A percentile compares a stretch with the other conserved stretches of the same genome.
These are phyloP conservation scores for Valencia hispanica DNA, from an alignment of 2,797 vertebrate genomes.

Conservation along the genomic window DNA sequence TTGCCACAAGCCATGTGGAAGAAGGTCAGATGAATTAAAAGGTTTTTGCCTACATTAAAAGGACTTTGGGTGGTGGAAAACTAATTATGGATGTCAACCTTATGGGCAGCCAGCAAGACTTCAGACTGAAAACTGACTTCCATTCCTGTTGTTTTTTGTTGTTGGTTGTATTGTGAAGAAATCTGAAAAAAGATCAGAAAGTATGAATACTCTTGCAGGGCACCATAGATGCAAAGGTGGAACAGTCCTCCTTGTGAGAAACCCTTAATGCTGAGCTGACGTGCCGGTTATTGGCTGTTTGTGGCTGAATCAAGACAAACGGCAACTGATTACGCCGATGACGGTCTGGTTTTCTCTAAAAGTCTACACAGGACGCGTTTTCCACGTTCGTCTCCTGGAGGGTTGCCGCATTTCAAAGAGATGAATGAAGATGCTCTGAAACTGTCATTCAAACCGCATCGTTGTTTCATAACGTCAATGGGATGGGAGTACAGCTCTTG, in stretches of 20 bases:
- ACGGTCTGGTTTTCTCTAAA: slow-evolving; percentile 12
- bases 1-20: no score
- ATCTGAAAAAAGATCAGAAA: neutral
- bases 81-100: no score
- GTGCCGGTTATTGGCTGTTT: slow-evolving; percentile 37
- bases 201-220: neutral
- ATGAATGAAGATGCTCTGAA: slow-evolving; percentile 50
- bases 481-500: slow-evolving; percentile 46
- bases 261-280: slow-evolving; percentile 37
- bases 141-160: neutral
- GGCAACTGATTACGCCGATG: slow-evolving; percentile 22
- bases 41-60: no score
- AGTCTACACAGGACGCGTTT: slow-evolving; percentile 34
- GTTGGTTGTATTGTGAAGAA: neutral
- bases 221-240: neutral
- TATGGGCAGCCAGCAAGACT: no score
- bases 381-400: slow-evolving; percentile 14
- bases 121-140: no score
- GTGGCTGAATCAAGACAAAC: slow-evolving; percentile 26
- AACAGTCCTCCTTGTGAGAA: slow-evolving; percentile 34
- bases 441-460: slow-evolving; percentile 52
- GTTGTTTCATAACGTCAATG: slow-evolving; percentile 46
- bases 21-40: no score
- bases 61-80: no score
- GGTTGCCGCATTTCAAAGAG: slow-evolving; percentile 30